A percentile compares a stretch with the other conserved stretches of the same genome.
Evolutionary conservation across 2,797 vertebrate genomes (phyloP).

Genomic region (Coregonus ussuriensis): DNA sequence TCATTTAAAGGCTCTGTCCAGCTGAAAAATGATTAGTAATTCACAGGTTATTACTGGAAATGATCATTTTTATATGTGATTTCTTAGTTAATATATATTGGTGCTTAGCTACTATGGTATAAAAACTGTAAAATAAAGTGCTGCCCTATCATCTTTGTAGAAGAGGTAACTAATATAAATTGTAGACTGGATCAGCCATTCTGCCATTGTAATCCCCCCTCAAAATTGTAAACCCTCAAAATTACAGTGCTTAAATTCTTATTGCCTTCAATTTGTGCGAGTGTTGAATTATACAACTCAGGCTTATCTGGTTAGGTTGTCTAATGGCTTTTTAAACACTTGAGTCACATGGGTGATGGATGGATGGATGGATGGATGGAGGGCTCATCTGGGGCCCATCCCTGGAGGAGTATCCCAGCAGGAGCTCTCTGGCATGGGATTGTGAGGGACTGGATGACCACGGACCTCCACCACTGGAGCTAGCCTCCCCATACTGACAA

Average conservation of each 20-base stretch:
- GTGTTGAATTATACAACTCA: constrained; percentile 42
- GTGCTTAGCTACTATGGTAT: neutral
- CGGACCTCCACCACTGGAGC: too few species aligned
- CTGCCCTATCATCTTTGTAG: neutral
- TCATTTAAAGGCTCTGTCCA: too few species aligned
- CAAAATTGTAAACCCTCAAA: neutral
- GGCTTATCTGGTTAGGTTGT: constrained; percentile 56
- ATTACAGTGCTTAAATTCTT: constrained; percentile 3
- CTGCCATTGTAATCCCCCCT: neutral
- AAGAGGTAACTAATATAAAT: neutral
- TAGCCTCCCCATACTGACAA: too few species aligned
- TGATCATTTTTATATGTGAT: neutral
- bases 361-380: constrained; percentile 55
- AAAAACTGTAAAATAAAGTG: neutral
- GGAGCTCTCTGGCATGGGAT: constrained; percentile 17
- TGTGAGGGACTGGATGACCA: neutral
- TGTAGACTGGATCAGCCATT: neutral
- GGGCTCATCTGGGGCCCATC: constrained; percentile 64
- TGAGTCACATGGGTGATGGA: constrained; percentile 51
- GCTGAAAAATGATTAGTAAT: too few species aligned
- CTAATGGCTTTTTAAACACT: constrained; percentile 71
- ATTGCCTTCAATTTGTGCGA: constrained; percentile 26
- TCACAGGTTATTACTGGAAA: too few species aligned
- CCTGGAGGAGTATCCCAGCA: constrained; percentile 47
- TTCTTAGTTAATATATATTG: neutral